Percentiles rank a stretch among this genome's conserved stretches.
These are phyloP conservation scores for Aphrophora alni DNA, from an alignment of 2,888 invertebrate genomes.

Conservation along the genomic window DNA sequence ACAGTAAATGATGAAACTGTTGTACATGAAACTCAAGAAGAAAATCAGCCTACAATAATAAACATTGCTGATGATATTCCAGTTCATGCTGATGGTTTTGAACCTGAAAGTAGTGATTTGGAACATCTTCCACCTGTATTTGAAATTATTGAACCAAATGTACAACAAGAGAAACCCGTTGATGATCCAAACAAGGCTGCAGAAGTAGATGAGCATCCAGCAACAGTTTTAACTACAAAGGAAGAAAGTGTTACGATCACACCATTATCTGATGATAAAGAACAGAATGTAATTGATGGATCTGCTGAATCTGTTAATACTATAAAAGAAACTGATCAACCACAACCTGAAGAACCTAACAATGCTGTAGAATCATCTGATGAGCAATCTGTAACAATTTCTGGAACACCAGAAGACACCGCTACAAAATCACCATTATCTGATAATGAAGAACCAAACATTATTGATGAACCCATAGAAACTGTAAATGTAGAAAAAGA, in stretches of 20 bases:
- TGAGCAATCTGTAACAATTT: not conserved
- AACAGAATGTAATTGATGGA: not conserved
- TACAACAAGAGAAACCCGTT: not conserved
- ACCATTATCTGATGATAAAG: not conserved
- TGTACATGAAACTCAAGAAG: not conserved
- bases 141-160: not conserved
- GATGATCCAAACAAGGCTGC: not conserved
- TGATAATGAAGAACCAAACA: not conserved
- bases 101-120: not conserved
- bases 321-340: not conserved
- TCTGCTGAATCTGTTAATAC: not conserved
- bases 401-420: not conserved
- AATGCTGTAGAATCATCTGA: not conserved
- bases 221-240: not conserved
- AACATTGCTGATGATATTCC: not conserved
- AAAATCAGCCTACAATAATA: not conserved
- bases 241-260: not conserved
- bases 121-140: not conserved
- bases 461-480: not conserved
- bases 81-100: not conserved
- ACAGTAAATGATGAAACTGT: not conserved
- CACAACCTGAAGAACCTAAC: not conserved
- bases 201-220: not conserved
- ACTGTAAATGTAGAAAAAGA: too few species aligned
- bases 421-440: not conserved